Evolutionary conservation across 2,113 vertebrate genomes (phyloP), one percentile per base, ranked within the genome.

Genomic region (Tetraodon nigroviridis): DNA sequence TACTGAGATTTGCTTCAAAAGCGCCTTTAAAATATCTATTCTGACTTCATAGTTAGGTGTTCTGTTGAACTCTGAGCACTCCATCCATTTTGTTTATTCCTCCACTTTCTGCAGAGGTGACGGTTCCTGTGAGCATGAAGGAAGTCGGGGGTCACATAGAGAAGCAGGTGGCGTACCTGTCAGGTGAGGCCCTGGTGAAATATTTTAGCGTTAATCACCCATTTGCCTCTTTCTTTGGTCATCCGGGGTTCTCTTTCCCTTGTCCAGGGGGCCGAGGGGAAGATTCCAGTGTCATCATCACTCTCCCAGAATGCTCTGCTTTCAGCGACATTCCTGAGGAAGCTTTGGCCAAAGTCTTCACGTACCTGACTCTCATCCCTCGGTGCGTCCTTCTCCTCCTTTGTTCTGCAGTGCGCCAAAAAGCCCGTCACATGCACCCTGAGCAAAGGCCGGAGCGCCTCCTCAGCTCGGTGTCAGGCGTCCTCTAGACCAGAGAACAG

Each of bases 111-210:
- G 18, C 78, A 98, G 95, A 94, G 84, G 84, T 86, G 0, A 51
- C 89, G 1, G 66, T 90, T 17, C 90, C 92, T 50, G 61, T 94
- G 46, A 87, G 81, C 78, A 75, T 93, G 69, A 94, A 92, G 82
- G 94, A 96, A 73, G 92, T 95, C 79, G 88, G 85, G 11, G 93
- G 93, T 27, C 93, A 92, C 76, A 85, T 97, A 84, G 92, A 94
- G 89, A 95, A 97, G 64, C 90, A 93, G 70, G 93, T 99, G 56
- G 95, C 94, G 2, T 98, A 94, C 82, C 83, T 98, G 42, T 97
- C 96, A 82, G 96, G 96, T 98, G 85, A 93, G 92, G 17, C 6
- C 14, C 49, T 17, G 27, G 21, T 29, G n/a, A 24, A 27, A 16
- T 6, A 50, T 44, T 45, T 21, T 19, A 46, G 7, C n/a, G n/a